Base-by-base conservation (phyloP, 1,140 invertebrate genomes). In the Tachypleus tridentatus region DNA sequence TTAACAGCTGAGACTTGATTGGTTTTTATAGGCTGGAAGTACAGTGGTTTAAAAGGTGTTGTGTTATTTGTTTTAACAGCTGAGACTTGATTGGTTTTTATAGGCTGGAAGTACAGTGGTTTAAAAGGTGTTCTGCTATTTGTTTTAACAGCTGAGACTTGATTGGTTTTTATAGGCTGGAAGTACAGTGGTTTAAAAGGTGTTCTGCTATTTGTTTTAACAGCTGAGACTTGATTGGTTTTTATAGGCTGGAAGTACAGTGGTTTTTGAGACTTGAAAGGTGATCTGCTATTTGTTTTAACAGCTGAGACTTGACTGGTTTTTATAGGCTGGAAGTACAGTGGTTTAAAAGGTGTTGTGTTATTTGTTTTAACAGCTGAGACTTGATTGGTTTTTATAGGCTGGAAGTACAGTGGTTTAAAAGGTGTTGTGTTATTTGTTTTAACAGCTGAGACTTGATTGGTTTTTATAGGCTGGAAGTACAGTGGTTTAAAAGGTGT, bases 51-150 rank as follows among this genome's bases (percentile, higher is more conserved):
- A 6, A n/a, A 57, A 58, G 57, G 29, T 49, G 11, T 48, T 5
- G 3, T 9, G n/a, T 8, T 58, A 57, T 4, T 9, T 4, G 6
- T n/a, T 10, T 4, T 11, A 48, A 47, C 8, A 8, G 54, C 49
- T 58, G 4, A 6, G 4, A 5, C n/a, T 29, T 62, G n/a, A 60
- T 9, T 52, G 6, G 0, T 10, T 5, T 57, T 49, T 29, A 65
- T 73, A 95, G 91, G 72, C 82, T 98, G 69, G 87, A 93, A 74
- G 83, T 95, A n/a, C n/a, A n/a, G n/a, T n/a, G n/a, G n/a, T n/a
- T n/a, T n/a, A 6, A n/a, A 57, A 58, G 57, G 29, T 49, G 11
- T 48, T 5, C 5, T 9, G n/a, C 10, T 58, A 57, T 4, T 9
- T 4, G 6, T n/a, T 10, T 4, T 11, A 48, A 47, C 8, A 8